Base-by-base conservation (phyloP, 2,888 invertebrate species). In the Drosophila paramelanica region DNA sequence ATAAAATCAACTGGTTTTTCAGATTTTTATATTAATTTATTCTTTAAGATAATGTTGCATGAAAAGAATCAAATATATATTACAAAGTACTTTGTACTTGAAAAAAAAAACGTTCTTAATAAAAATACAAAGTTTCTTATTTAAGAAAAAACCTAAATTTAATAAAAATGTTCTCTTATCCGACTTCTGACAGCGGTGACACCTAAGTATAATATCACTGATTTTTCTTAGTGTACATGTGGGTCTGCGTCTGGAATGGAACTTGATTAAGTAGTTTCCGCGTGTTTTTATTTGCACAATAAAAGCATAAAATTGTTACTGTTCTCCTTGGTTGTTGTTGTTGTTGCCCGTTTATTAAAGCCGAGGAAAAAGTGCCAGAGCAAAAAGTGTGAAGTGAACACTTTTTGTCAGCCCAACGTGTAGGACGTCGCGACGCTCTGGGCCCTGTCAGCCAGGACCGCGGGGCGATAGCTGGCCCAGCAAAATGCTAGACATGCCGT, bases 231-330 rank as follows among this genome's bases (percentile, higher is more conserved):
- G n/a, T 66, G 2, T 46, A 41, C 33, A 17, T 55, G 41, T 42
- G 14, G 23, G 23, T 59, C 6, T 59, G 59, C 43, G 45, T 39
- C 60, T 45, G 46, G 65, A 62, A 56, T 53, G 64, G 41, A 83
- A 84, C 89, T 90, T 90, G 90, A 90, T 90, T 90, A 90, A 90
- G 90, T 90, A 90, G 90, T 90, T 90, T 90, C 78, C 83, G 83
- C 78, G 89, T 89, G 83, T 84, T 88, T 90, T 88, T 88, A 88
- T 88, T 85, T 83, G 85, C 81, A 80, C 88, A 89, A 89, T 90
- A 88, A 85, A 87, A 88, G 58, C 85, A 79, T 79, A 80, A 74
- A 73, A 83, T 65, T 67, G 70, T 61, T 65, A 61, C 47, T 36
- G 46, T 50, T 49, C 45, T 55, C 14, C 55, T 27, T 31, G 17